These are phyloP conservation scores for Exephanes ischioxanthus DNA, from an alignment of 2,888 invertebrate genomes.

Conservation along the genomic window DNA sequence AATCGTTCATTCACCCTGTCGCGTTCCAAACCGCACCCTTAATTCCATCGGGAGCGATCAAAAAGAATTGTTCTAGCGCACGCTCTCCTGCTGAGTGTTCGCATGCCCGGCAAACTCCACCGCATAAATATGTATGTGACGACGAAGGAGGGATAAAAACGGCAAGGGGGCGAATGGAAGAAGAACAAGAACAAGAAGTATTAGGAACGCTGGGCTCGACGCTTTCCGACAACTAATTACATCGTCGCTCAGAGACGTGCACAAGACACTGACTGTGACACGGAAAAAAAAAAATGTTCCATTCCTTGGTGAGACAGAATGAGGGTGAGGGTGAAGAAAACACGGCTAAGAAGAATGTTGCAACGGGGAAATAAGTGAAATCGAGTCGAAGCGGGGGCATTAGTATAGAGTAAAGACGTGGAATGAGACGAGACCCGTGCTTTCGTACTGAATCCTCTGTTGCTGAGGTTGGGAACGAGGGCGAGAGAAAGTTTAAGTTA, in stretches of 20 bases:
- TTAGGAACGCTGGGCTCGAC: constrained; percentile 47
- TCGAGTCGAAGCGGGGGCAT: constrained; percentile 50
- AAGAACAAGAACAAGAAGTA: constrained; percentile 41
- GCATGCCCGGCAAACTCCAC: constrained; percentile 40
- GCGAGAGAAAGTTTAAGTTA: constrained; percentile 57
- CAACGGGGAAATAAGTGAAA: constrained; percentile 40
- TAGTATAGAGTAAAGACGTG: constrained; percentile 44
- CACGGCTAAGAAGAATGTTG: constrained; percentile 53
- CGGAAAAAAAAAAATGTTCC: constrained; percentile 34
- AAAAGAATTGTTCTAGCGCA: constrained; percentile 2
- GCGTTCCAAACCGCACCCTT: constrained; percentile 47
- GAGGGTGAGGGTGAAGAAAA: constrained; percentile 23
- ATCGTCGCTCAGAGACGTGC: constrained; percentile 58
- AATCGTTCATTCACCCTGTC: constrained; percentile 34
- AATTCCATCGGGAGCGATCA: constrained; percentile 8
- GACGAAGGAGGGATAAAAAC: constrained; percentile 26
- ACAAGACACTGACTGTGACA: constrained; percentile 65
- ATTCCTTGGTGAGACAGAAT: background rate
- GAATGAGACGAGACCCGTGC: constrained; percentile 47
- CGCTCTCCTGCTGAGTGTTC: constrained; percentile 13
- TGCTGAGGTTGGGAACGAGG: constrained; percentile 31
- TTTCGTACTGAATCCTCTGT: constrained; percentile 36
- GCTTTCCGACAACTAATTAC: constrained; percentile 67
- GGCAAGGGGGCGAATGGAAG: constrained; percentile 18
- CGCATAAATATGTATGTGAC: constrained; percentile 63